These are phyloP conservation scores for Ophiodon elongatus DNA, from an alignment of 2,113 vertebrate species.

Conservation along the genomic window DNA sequence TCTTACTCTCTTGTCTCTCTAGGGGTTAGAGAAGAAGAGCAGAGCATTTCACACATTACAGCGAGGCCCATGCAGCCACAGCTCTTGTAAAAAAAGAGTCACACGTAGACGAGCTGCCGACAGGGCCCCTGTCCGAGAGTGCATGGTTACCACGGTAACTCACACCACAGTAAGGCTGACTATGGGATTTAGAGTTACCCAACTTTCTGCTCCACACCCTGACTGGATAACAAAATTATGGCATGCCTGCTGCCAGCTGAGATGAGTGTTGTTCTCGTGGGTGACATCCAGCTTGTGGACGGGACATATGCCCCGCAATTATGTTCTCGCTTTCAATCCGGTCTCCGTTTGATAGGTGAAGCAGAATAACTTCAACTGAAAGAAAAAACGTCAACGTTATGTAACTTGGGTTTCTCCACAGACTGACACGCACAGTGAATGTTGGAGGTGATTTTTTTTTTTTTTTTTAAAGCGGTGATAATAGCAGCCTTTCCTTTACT, in stretches of 20 bases:
- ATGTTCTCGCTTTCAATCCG: neutral
- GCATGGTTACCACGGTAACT: slow-evolving; percentile 44
- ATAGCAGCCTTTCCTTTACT: slow-evolving; percentile 11
- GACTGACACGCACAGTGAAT: neutral
- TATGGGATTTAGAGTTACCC: slow-evolving; percentile 27
- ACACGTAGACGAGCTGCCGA: slow-evolving; percentile 50
- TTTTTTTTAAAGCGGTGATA: slow-evolving; percentile 26
- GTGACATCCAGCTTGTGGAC: slow-evolving; percentile 57
- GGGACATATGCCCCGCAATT: slow-evolving; percentile 47
- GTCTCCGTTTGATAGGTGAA: neutral
- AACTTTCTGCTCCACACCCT: slow-evolving; percentile 55
- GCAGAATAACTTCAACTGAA: neutral
- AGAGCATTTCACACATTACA: neutral
- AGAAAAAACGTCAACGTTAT: neutral
- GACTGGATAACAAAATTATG: slow-evolving; percentile 53
- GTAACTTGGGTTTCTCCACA: neutral
- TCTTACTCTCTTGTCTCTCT: neutral
- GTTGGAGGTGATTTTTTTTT: slow-evolving; percentile 19
- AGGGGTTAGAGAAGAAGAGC: slow-evolving; percentile 7
- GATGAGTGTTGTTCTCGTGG: slow-evolving; percentile 58
- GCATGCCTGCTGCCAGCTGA: slow-evolving; percentile 43
- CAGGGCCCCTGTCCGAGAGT: slow-evolving; percentile 17
- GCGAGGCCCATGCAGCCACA: neutral
- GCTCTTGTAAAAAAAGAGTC: slow-evolving; percentile 21
- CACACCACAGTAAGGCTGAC: slow-evolving; percentile 52